Percentiles rank a stretch among this genome's conserved stretches.
These are phyloP conservation scores for Geococcyx californianus DNA, from an alignment of 2,113 vertebrate species.

Conservation along the genomic window DNA sequence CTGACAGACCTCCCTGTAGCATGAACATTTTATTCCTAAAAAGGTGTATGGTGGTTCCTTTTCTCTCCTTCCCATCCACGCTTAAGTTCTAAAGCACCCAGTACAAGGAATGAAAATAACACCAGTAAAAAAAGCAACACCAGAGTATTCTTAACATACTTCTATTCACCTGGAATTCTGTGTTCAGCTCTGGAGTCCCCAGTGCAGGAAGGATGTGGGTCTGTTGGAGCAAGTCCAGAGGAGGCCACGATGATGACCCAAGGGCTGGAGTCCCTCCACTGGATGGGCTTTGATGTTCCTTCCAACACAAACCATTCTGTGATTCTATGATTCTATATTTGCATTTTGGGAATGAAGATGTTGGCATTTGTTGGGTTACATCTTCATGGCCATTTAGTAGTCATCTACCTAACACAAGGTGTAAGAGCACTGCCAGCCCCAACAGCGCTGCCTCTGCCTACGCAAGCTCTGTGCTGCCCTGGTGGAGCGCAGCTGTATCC, in stretches of 20 bases:
- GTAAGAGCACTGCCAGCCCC: not conserved
- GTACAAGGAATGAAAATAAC: not conserved
- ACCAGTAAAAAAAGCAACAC: not conserved
- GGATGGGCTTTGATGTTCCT: no score
- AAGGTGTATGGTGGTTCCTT: no score
- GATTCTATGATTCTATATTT: not conserved
- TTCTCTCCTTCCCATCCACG: not conserved
- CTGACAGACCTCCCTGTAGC: not conserved
- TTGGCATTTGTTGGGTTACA: not conserved
- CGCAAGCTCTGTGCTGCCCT: not conserved
- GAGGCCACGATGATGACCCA: no score
- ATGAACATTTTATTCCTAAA: no score
- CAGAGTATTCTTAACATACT: not conserved
- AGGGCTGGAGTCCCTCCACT: no score
- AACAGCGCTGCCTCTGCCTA: not conserved
- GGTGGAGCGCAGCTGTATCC: fast-evolving
- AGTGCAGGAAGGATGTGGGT: no score
- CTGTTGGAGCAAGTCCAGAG: no score
- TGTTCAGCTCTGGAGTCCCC: no score
- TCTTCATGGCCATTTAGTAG: not conserved
- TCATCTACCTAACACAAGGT: not conserved
- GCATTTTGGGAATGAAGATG: not conserved
- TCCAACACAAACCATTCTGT: no score
- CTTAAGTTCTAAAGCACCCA: not conserved
- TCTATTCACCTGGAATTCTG: not conserved